These are phyloP conservation scores for Gorsachius magnificus DNA, from an alignment of 2,797 vertebrate genomes.

Conservation along the genomic window DNA sequence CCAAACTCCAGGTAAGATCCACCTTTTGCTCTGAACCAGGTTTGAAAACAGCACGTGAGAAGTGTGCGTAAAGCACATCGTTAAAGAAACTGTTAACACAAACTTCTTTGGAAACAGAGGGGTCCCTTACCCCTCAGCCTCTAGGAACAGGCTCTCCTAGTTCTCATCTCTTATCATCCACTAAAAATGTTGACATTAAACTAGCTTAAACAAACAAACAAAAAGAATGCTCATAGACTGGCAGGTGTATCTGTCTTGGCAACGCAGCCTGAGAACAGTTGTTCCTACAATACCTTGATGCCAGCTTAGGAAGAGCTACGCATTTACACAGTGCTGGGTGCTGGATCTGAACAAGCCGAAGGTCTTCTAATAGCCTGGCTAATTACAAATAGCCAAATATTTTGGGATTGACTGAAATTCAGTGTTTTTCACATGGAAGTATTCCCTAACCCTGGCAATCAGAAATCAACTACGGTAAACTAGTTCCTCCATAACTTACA, in stretches of 20 bases:
- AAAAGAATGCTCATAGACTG: slow-evolving; percentile 18
- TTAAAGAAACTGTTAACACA: background rate
- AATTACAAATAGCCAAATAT: background rate
- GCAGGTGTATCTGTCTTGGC: background rate
- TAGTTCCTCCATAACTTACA: background rate
- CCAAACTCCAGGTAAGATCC: background rate
- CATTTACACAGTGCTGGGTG: background rate
- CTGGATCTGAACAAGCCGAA: background rate
- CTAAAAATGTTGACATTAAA: slow-evolving; percentile 27
- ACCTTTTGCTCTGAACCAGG: background rate
- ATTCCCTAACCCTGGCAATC: background rate
- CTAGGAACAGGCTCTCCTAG: background rate
- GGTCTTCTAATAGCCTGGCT: background rate
- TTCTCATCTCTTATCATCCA: background rate
- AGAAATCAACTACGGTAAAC: background rate
- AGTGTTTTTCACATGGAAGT: background rate
- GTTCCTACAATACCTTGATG: background rate
- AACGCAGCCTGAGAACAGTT: background rate
- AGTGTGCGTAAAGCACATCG: background rate
- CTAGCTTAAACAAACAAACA: background rate
- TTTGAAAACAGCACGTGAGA: background rate
- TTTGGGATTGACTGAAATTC: background rate
- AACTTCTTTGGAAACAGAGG: background rate
- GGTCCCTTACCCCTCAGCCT: background rate
- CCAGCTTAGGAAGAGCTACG: background rate